Evolutionary conservation across 2,888 invertebrate genomes (phyloP), one percentile per base, ranked within the genome.

Genomic region (Chloroclysta siterata): DNA sequence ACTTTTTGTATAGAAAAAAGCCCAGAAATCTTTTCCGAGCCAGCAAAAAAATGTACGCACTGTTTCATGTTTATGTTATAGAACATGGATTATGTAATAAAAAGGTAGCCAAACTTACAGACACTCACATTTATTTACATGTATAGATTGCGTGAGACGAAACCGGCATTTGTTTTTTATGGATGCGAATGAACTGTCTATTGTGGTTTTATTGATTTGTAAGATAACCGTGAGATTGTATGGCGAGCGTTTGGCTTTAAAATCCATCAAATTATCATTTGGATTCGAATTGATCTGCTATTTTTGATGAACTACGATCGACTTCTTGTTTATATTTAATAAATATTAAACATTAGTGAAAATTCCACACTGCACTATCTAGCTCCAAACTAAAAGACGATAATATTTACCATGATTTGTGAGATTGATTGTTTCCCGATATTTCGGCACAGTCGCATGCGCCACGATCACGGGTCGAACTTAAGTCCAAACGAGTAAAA

Each of bases 171-270:
- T 66, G 53, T 66, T 65, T 70, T 70, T 68, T 70, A 68, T 66
- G 60, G 62, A 65, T 61, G 65, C 64, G 66, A 70, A 70, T 68
- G 68, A 68, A 68, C 64, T 42, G 53, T 47, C 70, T 46, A 68
- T 68, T 70, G 70, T 70, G 59, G 52, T 48, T 70, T 70, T 66
- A 70, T 70, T 66, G 70, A 66, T 68, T 68, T 60, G 65, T 59
- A 53, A 50, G 55, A 58, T 63, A 58, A 64, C 60, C 60, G 68
- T 70, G 70, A 65, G 65, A 66, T 65, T 50, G 48, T 60, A 50
- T 51, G 11, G 41, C 14, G 7, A 33, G 15, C 17, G 28, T 0
- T 28, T 33, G 15, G 10, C 39, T 52, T 52, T 52, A 52, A 22
- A 39, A 52, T 41, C 15, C 22, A 36, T 39, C 52, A 22, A 41